A percentile compares a stretch with the other conserved stretches of the same genome.
These are phyloP conservation scores for Montipora capitata DNA, from an alignment of 92 coral and sea anemone species.

Conservation along the genomic window DNA sequence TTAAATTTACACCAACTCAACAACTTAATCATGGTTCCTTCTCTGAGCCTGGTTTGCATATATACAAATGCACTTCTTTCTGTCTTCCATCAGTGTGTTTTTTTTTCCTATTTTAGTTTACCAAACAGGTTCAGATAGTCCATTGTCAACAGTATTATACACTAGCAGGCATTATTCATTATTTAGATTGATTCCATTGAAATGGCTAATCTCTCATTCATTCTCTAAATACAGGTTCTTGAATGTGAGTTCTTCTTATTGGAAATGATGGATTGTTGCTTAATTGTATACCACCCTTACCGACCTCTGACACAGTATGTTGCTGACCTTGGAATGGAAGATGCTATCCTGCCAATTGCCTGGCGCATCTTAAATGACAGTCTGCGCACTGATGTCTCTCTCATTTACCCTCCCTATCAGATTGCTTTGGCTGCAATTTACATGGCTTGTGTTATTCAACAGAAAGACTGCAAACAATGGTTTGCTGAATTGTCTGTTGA, in stretches of 20 bases:
- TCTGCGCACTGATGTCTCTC: conserved; percentile 94
- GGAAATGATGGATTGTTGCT: conserved; percentile 99
- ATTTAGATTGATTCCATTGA: no score
- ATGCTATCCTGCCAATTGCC: conserved; percentile 93
- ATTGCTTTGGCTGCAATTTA: conserved; percentile 97
- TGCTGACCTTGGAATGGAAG: conserved; percentile 94
- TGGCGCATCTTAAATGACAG: conserved; percentile 99
- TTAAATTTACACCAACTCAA: no score
- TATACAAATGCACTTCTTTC: no score
- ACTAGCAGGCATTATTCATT: no score
- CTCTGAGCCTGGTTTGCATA: no score
- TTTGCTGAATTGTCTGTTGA: conserved; percentile 98
- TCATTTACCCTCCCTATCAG: conserved; percentile 93
- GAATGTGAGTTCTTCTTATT: conserved; percentile 98
- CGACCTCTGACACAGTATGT: conserved; percentile 97
- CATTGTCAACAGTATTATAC: no score
- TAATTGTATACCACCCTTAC: conserved; percentile 96
- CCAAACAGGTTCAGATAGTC: no score
- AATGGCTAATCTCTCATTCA: not conserved
- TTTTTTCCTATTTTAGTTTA: no score
- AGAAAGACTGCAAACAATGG: conserved; percentile 94
- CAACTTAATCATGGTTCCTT: no score
- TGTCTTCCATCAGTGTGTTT: no score
- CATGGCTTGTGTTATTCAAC: conserved; percentile 99
- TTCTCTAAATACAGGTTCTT: conserved; percentile 77